These are phyloP conservation scores for Atta colombica DNA, from an alignment of 1,140 invertebrate genomes.

Conservation along the genomic window DNA sequence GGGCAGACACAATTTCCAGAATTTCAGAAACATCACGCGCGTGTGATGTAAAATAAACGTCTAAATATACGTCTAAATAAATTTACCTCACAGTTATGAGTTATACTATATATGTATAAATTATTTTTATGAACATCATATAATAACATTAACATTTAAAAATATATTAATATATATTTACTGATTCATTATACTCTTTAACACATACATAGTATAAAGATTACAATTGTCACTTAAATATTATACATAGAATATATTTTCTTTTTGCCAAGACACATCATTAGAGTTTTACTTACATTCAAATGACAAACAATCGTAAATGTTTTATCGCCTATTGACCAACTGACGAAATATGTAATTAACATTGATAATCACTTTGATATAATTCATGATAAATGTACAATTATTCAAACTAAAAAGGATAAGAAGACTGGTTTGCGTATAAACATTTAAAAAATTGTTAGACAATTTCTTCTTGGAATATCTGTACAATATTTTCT, in stretches of 20 bases:
- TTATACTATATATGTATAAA: conserved; percentile 36
- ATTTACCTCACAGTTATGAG: background rate
- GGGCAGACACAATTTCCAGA: too few species aligned
- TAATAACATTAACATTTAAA: conserved; percentile 63
- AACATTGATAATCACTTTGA: conserved; percentile 31
- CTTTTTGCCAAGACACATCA: conserved; percentile 50
- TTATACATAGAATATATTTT: conserved; percentile 56
- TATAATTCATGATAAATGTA: background rate
- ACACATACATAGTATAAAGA: conserved; percentile 73
- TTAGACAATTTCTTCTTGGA: background rate
- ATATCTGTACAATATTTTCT: conserved; percentile 17
- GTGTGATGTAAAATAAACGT: background rate
- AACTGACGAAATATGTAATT: conserved; percentile 9
- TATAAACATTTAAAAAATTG: conserved; percentile 19
- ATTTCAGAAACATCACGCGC: background rate
- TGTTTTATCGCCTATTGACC: background rate
- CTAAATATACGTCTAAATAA: background rate
- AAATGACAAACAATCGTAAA: conserved; percentile 40
- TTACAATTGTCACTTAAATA: conserved; percentile 64
- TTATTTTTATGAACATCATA: conserved; percentile 33
- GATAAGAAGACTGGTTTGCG: conserved; percentile 7
- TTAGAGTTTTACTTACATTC: conserved; percentile 1
- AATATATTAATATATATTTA: conserved; percentile 76
- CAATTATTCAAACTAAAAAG: conserved; percentile 26
- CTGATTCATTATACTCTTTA: conserved; percentile 67